A percentile compares a stretch with the other conserved stretches of the same genome.
phyloP scores from a whole-genome alignment of 2,888 invertebrate genomes.

The Sinelater perroti region DNA sequence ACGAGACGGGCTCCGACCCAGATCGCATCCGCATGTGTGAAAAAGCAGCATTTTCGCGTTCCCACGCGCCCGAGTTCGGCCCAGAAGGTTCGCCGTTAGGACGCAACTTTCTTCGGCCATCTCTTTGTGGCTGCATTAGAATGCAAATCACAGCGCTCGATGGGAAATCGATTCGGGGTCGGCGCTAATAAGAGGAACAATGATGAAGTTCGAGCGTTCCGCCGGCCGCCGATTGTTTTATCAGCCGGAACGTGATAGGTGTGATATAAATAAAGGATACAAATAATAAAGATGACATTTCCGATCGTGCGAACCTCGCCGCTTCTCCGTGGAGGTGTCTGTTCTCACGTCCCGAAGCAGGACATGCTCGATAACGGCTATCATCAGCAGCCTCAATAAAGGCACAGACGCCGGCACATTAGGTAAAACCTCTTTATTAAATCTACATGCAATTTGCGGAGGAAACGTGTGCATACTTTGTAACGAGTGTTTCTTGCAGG shows the following conservation, averaged over 20 bases:
- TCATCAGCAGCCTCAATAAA: conserved; percentile 10
- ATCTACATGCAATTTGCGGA: background rate
- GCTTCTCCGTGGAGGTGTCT: conserved; percentile 9
- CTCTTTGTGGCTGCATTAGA: conserved; percentile 20
- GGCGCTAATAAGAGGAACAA: background rate
- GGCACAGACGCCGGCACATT: conserved; percentile 6
- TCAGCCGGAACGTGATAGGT: conserved; percentile 12
- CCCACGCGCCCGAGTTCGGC: conserved; percentile 9
- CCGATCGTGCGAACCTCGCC: conserved; percentile 9
- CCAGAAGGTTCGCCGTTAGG: conserved; percentile 19
- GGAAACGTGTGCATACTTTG: no score
- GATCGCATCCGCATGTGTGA: conserved; percentile 9
- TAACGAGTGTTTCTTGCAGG: no score
- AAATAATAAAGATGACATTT: conserved; percentile 18
- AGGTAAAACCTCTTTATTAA: conserved; percentile 1
- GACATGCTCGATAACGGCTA: conserved; percentile 16
- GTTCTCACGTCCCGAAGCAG: conserved; percentile 17
- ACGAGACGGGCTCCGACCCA: conserved; percentile 11
- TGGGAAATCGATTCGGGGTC: conserved; percentile 24
- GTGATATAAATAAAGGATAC: conserved; percentile 15
- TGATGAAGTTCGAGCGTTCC: background rate
- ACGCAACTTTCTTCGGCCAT: conserved; percentile 19
- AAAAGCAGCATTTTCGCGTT: conserved; percentile 9
- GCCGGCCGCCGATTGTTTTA: background rate
- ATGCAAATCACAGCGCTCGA: conserved; percentile 21